Evolutionary conservation across 2,888 invertebrate species (phyloP), one percentile per base, ranked within the genome.

Genomic region (Drosophila anomelani): DNA sequence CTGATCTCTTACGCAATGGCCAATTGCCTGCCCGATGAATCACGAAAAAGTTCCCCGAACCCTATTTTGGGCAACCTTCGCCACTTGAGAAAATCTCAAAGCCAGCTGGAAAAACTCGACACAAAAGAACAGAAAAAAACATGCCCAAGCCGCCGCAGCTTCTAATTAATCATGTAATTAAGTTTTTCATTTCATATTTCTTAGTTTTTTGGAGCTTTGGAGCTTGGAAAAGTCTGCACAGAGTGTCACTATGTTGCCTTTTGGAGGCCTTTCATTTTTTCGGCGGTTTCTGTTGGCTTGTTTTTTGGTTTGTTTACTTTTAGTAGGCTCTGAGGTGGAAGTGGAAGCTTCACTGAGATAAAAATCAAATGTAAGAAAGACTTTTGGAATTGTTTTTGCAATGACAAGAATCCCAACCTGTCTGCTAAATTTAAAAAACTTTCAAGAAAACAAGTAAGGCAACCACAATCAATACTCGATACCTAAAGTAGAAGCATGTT

Each of bases 91-190:
- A 51, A 36, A 51, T 51, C 51, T 51, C 51, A 44, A 59, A 51
- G 20, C 59, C 53, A 32, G 39, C 39, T 38, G 54, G 39, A 55
- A 67, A 47, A 66, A 62, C 55, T 49, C 53, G 46, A 41, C 55
- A 41, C 71, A 38, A 59, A 64, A 55, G 68, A 63, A 43, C 51
- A 56, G 46, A 68, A 62, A 32, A 43, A 58, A 56, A 49, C 56
- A 20, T 26, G 46, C 69, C 44, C 36, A 71, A 23, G 29, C 46
- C 51, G 51, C 51, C 43, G 49, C 54, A 57, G 47, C 70, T 39
- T 69, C 75, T 75, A 75, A 75, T 75, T 75, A 84, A 68, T 86
- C 66, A 78, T 77, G 80, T 81, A 86, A 83, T 86, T 84, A 86
- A 71, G 75, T 73, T 81, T 68, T 79, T 68, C 53, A 57, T 62